Base-by-base conservation (phyloP, 2,113 vertebrate species). In the Antennarius striatus region DNA sequence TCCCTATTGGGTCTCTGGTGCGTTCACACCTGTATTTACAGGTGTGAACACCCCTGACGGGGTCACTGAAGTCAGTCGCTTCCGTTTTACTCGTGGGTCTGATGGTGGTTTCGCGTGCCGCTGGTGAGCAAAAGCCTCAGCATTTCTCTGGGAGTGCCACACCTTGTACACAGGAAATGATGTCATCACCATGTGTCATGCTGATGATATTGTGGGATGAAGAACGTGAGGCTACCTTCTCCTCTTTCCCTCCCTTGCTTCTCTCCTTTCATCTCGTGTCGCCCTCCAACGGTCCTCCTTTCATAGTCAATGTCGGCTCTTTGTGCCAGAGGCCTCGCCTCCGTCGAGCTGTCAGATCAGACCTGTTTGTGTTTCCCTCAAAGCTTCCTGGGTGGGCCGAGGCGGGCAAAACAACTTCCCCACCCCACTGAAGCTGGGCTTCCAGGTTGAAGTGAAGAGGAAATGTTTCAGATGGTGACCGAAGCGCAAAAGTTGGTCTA, bases 291-390 rank as follows among this genome's bases (percentile, higher is more conserved):
- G 67, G 57, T 65, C 59, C 7, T 68, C 51, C 59, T 72, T 75
- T 75, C 68, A 79, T 55, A 65, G 57, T 68, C 58, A 63, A 71
- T 4, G 61, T 62, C 14, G 9, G 29, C 56, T 63, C 74, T 74
- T 74, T 74, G 67, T 74, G 42, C 0, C 12, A 29, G 79, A 66
- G 73, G 79, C 79, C 79, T 69, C 39, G 14, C 49, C 2, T 59
- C 53, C 0, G n/a, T 10, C 13, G n/a, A 54, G 52, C 61, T 36
- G 65, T 70, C 51, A n/a, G 46, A 36, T 46, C 42, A 0, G 22
- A 11, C 0, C 53, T 43, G 67, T 49, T 42, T 29, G 48, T 59
- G 50, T 74, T 61, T 46, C n/a, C 54, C 59, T 30, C 40, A 0
- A 5, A 12, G 6, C 12, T 0, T 22, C 57, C 66, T 63, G 57